Evolutionary conservation across 2,797 vertebrate genomes (phyloP).

Genomic region (Meda fulgida): DNA sequence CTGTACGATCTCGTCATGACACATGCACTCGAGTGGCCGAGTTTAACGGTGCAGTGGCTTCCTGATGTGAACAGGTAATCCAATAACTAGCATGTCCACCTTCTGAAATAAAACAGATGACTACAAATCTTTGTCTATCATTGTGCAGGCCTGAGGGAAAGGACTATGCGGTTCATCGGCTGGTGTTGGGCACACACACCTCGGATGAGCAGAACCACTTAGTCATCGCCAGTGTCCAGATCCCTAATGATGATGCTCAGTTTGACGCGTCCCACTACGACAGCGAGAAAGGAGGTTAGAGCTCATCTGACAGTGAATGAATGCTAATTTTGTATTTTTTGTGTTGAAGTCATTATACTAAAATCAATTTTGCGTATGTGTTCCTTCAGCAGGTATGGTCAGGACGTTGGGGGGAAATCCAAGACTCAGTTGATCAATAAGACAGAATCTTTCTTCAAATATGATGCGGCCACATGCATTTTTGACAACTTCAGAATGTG

Average conservation of each 20-base stretch:
- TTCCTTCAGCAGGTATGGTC: conserved; percentile 78
- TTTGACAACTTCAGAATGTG: not conserved
- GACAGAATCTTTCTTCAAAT: not conserved
- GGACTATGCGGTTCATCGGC: conserved; percentile 88
- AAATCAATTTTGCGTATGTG: conserved; percentile 48
- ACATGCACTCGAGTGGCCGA: conserved; percentile 86
- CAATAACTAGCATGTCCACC: not conserved
- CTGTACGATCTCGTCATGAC: conserved; percentile 87
- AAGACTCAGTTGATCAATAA: conserved; percentile 7
- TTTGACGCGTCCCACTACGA: conserved; percentile 90
- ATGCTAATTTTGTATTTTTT: not conserved
- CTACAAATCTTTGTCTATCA: not conserved
- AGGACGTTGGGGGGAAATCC: not conserved
- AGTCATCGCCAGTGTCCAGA: conserved; percentile 92
- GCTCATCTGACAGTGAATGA: not conserved
- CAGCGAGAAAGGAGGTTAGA: conserved; percentile 91
- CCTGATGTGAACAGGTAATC: conserved; percentile 85
- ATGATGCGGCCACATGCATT: not conserved
- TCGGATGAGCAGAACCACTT: conserved; percentile 95
- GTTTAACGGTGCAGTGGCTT: conserved; percentile 87
- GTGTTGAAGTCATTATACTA: conserved; percentile 9
- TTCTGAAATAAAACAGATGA: not conserved
- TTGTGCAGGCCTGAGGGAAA: conserved; percentile 89
- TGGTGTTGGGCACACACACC: conserved; percentile 91
- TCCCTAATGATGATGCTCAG: conserved; percentile 91